These are phyloP conservation scores for Ornithoptera priamus DNA, from an alignment of 2,888 invertebrate genomes.

Conservation along the genomic window DNA sequence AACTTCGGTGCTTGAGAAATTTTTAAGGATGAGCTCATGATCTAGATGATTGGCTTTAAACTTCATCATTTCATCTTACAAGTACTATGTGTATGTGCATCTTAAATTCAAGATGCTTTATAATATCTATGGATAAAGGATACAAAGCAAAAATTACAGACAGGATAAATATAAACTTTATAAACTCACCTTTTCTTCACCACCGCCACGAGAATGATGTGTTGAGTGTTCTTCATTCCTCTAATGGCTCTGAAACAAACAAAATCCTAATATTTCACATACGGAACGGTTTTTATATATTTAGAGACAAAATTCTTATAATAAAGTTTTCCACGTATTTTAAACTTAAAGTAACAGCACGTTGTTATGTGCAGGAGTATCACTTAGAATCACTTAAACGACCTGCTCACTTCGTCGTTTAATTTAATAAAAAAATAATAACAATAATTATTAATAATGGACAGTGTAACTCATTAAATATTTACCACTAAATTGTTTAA, in stretches of 20 bases:
- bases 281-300: neutral
- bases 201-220: conserved; percentile 89
- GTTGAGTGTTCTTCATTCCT: conserved; percentile 87
- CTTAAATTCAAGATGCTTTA: neutral
- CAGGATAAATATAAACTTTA: neutral
- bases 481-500: no score
- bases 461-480: no score
- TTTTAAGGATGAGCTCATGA: conserved; percentile 3
- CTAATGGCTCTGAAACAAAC: conserved; percentile 85
- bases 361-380: no score
- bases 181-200: conserved; percentile 89
- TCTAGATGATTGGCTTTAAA: conserved; percentile 4
- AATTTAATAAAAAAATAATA: no score
- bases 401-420: no score
- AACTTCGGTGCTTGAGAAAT: conserved; percentile 4
- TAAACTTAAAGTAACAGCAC: no score
- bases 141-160: neutral
- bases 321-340: no score
- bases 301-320: no score
- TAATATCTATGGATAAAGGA: neutral
- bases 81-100: neutral
- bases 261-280: conserved; percentile 1
- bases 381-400: no score
- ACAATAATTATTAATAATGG: no score
- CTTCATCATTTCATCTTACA: neutral